Base-by-base conservation (phyloP, 2,797 vertebrate genomes). In the Chelmon rostratus region DNA sequence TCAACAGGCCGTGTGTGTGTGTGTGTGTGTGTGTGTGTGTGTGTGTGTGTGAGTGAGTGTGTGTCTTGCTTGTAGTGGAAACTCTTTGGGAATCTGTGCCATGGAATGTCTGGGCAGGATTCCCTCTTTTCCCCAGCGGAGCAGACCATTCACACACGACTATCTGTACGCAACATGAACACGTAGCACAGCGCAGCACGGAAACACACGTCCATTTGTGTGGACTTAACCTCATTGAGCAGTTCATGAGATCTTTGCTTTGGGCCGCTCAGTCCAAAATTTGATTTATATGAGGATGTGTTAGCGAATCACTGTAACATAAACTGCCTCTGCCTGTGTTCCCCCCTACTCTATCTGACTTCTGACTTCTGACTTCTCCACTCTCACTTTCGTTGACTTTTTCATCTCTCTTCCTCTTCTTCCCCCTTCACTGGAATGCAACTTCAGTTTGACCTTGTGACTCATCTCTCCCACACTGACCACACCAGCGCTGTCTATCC, bases 31-130 rank as follows among this genome's bases (percentile, higher is more conserved):
- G 84, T 85, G 74, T 83, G 64, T 89, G 38, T 15, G 54, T 57
- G 12, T 35, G 33, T 71, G 65, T 70, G 56, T 70, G 66, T 53
- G n/a, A 50, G 37, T 40, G 38, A 15, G 62, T 81, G 84, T 85
- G 74, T 83, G 64, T 89, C 74, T 83, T 78, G 68, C 77, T 91
- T 87, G 88, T 94, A 91, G 92, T 93, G 91, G 92, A 93, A 94
- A 94, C 84, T 91, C 86, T 91, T 91, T 83, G 87, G 82, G 86
- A 93, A 89, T 89, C 88, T 83, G 84, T 92, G 91, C 87, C 85
- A 81, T 90, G 93, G 94, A 94, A 93, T 93, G 85, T 94, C 93
- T 91, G 91, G 93, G 92, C 93, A 92, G 79, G 84, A 90, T 88
- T 93, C 88, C 89, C 85, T 91, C 73, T 72, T 92, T 93, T 90